phyloP scores from a whole-genome alignment of 1,140 invertebrate genomes.

The Ips nitidus region DNA sequence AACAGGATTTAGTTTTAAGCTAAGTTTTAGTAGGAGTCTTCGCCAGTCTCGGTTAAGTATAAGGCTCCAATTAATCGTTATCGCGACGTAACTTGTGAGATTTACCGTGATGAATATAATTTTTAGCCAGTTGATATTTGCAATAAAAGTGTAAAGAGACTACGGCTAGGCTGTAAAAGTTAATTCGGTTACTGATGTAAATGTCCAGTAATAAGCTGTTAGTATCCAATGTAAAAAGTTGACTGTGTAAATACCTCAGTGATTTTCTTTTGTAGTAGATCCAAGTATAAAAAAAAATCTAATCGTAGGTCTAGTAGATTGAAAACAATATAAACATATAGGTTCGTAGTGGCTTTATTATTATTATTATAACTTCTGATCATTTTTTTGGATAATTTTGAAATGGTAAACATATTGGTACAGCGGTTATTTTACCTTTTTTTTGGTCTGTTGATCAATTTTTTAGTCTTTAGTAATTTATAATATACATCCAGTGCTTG shows the following conservation, averaged over 20 bases:
- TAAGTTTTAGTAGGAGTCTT: too few species aligned
- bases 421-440: conserved; percentile 27
- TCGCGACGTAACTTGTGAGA: too few species aligned
- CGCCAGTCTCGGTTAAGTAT: too few species aligned
- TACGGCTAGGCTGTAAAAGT: conserved; percentile 9
- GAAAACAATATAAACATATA: conserved; percentile 18
- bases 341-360: conserved; percentile 18
- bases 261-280: conserved; percentile 29
- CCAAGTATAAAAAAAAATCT: conserved; percentile 10
- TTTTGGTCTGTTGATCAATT: conserved; percentile 26
- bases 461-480: conserved; percentile 31
- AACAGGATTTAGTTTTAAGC: too few species aligned
- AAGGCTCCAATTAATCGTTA: too few species aligned
- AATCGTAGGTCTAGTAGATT: conserved; percentile 5
- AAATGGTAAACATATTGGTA: not conserved
- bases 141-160: conserved; percentile 20
- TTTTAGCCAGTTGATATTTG: not conserved
- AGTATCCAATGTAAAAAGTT: conserved; percentile 8
- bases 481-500: conserved; percentile 39
- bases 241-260: conserved; percentile 31
- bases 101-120: too few species aligned
- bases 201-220: conserved; percentile 23
- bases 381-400: not conserved
- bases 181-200: conserved; percentile 17
- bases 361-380: conserved; percentile 4